These are phyloP conservation scores for Gobio occitaniae DNA, from an alignment of 2,797 vertebrate genomes.

Conservation along the genomic window DNA sequence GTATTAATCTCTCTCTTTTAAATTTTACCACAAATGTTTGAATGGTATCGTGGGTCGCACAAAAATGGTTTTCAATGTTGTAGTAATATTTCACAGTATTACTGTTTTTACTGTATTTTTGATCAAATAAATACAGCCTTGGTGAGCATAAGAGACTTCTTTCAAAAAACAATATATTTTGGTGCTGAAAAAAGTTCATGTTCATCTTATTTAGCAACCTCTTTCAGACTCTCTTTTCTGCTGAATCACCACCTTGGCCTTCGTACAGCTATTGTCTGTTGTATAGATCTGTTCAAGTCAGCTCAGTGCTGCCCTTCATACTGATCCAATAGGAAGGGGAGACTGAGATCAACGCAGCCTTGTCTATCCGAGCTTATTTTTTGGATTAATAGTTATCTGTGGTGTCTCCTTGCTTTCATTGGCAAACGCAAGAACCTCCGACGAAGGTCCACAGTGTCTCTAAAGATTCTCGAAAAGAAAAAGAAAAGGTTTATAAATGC, in stretches of 20 bases:
- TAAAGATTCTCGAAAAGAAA: not conserved
- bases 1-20: not conserved
- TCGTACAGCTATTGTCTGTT: not conserved
- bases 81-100: not conserved
- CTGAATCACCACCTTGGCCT: not conserved
- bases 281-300: constrained; percentile 9
- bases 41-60: not conserved
- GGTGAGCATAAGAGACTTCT: not conserved
- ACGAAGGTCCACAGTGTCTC: not conserved
- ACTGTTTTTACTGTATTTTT: not conserved
- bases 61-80: not conserved
- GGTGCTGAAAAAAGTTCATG: not conserved
- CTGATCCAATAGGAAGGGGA: not conserved
- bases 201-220: not conserved
- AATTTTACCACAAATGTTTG: not conserved
- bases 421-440: not conserved
- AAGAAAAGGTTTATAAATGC: not conserved
- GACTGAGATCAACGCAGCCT: not conserved
- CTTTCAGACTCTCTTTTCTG: not conserved
- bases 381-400: not conserved
- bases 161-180: not conserved
- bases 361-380: constrained; percentile 5
- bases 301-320: not conserved
- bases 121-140: not conserved
- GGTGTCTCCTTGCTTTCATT: not conserved